Base-by-base conservation (phyloP, 1,140 invertebrate genomes). In the Mesaphorura yosii region DNA sequence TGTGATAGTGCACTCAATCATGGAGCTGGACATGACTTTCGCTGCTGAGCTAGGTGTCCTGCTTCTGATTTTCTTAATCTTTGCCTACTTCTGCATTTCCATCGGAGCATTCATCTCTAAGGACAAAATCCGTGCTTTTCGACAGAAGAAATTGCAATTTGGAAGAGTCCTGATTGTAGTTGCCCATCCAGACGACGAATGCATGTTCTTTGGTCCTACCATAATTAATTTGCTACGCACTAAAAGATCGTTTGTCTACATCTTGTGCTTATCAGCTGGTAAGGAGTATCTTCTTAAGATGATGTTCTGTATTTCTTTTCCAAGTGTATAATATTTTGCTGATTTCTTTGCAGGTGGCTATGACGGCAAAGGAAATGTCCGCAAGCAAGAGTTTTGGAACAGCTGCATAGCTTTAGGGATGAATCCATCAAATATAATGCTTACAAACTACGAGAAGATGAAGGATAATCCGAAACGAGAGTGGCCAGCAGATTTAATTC, bases 121-220 rank as follows among this genome's bases (percentile, higher is more conserved):
- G n/a, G n/a, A n/a, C n/a, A n/a, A n/a, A n/a, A n/a, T n/a, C n/a
- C n/a, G n/a, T n/a, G n/a, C n/a, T n/a, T n/a, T n/a, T n/a, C n/a
- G n/a, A n/a, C n/a, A n/a, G n/a, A n/a, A n/a, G n/a, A n/a, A n/a
- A n/a, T n/a, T n/a, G n/a, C n/a, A n/a, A n/a, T n/a, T n/a, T n/a
- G n/a, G 37, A 15, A 70, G 84, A 62, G 76, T 91, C 31, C 68
- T 96, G 17, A 67, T 97, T 29, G 78, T 95, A 0, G 87, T 78
- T 14, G 90, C 92, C 22, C 94, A 98, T 76, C 94, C 94, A 7
- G 93, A 96, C 70, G 89, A 93, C 67, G 93, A 98, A 69, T 89
- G 87, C 58, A 97, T 97, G 93, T 98, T 98, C 69, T 97, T 97
- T 69, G 88, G 88, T 0, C 94, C 93, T 6, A 79, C 88, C 20